phyloP scores from a whole-genome alignment of 2,113 vertebrate species.

The Piaya cayana region DNA sequence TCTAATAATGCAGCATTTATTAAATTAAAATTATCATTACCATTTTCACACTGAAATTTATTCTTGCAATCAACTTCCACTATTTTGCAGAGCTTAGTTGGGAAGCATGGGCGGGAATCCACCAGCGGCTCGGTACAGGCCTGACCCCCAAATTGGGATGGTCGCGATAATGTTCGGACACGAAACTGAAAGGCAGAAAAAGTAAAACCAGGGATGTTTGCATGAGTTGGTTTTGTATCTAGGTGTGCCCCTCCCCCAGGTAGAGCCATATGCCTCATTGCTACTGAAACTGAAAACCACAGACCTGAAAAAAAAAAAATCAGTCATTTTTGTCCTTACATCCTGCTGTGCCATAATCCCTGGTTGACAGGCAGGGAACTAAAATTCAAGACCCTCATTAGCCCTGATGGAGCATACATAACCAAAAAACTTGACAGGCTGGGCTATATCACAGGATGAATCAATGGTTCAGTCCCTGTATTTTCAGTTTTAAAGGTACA shows the following conservation, averaged over 20 bases:
- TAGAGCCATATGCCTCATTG: neutral
- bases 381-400: neutral
- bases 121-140: conserved; percentile 77
- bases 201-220: neutral
- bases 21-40: conserved; percentile 58
- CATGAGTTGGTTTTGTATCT: neutral
- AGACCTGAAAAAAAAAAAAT: neutral
- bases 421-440: neutral
- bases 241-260: neutral
- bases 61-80: conserved; percentile 80
- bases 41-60: conserved; percentile 86
- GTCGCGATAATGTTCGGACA: conserved; percentile 74
- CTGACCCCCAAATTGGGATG: conserved; percentile 88
- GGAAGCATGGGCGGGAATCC: conserved; percentile 80
- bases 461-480: neutral
- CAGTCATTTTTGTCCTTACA: neutral
- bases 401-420: neutral
- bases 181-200: conserved; percentile 78
- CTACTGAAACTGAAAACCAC: neutral
- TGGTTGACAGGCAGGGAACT: neutral
- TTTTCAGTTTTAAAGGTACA: neutral
- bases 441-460: neutral
- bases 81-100: conserved; percentile 83
- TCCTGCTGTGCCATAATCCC: rapidly evolving
- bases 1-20: neutral